Base-by-base conservation (phyloP, 2,888 invertebrate species). In the Melanostoma mellinum region DNA sequence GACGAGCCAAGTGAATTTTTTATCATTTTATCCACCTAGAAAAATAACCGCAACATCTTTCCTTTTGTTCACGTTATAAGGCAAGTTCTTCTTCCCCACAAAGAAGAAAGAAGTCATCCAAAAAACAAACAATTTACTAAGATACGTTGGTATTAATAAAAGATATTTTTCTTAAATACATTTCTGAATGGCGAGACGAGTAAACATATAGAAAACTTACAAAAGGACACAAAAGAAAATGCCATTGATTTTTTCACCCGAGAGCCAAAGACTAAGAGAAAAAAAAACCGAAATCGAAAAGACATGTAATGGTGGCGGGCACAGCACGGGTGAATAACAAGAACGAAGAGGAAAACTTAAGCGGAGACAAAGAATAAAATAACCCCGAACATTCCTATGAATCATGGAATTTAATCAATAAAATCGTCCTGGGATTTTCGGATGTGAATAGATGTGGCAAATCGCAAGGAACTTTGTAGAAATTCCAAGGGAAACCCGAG, bases 391-490 rank as follows among this genome's bases (percentile, higher is more conserved):
- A 71, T 52, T 67, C 81, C 71, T 67, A 81, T 81, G 81, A 81
- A 72, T 81, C 81, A 81, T 81, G 81, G 72, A 81, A 81, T 81
- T 81, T 77, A 81, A 81, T 81, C 81, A 81, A 67, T 81, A 81
- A 81, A 81, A 77, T 81, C 61, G 81, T 81, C 81, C 55, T 81
- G 81, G 81, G 76, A 76, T 72, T 77, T 76, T 61, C 46, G 30
- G 80, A 65, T 75, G 75, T 58, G 77, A 71, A 71, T 69, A 52
- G 77, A 71, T 71, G 69, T 69, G 69, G 71, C 61, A 50, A 77
- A 63, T 77, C 63, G 71, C 63, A 75, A 74, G 44, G 65, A 65
- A 78, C 77, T 78, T 55, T 35, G 65, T 56, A 9, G 42, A 69
- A 80, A 80, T 80, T 74, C 60, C 50, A 63, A 55, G 46, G 48